Conservation (phyloP, 2,113 vertebrate genomes). For the Petroica traversi region DNA sequence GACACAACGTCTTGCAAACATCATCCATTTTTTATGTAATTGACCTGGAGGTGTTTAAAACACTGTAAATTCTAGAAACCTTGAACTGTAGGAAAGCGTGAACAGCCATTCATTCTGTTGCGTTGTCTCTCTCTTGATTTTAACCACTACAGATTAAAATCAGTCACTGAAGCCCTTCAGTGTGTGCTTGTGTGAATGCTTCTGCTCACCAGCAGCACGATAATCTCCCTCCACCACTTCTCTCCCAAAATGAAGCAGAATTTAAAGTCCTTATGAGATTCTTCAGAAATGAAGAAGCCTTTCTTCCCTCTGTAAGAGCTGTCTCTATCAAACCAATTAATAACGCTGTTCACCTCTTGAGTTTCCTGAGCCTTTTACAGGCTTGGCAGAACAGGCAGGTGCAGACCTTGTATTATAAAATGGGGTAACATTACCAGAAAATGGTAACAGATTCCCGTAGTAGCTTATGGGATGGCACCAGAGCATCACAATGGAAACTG, state of each 20-base stretch:
- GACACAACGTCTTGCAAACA: not conserved
- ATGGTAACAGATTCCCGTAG: not conserved
- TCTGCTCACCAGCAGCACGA: not conserved
- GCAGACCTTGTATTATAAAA: not conserved
- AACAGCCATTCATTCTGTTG: not conserved
- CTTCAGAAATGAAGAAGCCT: not conserved
- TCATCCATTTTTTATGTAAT: not conserved
- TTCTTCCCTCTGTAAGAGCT: not conserved
- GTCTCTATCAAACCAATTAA: not conserved
- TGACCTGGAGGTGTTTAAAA: not conserved
- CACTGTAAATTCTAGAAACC: not conserved
- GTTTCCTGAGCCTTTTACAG: not conserved
- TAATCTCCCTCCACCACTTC: not conserved
- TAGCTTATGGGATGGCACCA: not conserved
- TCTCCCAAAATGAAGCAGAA: not conserved
- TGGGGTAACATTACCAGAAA: not conserved
- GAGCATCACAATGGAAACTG: not conserved
- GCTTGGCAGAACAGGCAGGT: not conserved
- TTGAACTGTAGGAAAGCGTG: not conserved
- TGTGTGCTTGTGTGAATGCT: not conserved
- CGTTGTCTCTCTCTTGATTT: not conserved
- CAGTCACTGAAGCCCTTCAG: not conserved
- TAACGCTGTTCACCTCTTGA: not conserved
- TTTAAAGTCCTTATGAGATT: not conserved
- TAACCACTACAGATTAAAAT: not conserved